phyloP scores from a whole-genome alignment of 1,140 invertebrate species.

The Drosophila melanica region DNA sequence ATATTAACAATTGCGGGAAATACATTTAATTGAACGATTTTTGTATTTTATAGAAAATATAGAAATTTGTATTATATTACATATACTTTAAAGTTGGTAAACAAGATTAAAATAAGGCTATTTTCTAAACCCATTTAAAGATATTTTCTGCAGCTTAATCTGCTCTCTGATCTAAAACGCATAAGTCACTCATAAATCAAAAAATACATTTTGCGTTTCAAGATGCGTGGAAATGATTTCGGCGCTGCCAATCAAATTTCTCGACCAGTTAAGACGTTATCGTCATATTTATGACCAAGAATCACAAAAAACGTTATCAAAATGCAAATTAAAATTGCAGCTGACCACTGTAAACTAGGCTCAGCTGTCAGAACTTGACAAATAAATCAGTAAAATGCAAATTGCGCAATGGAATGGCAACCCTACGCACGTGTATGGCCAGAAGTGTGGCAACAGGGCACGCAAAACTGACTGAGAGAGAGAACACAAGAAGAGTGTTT shows the following conservation, averaged over 20 bases:
- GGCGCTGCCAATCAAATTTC: conserved; percentile 19
- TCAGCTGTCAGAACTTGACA: conserved; percentile 41
- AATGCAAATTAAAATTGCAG: conserved; percentile 48
- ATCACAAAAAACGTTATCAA: conserved; percentile 26
- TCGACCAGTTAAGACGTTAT: not conserved
- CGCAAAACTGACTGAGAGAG: not conserved
- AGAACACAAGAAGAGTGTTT: not conserved
- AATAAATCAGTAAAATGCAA: conserved; percentile 68
- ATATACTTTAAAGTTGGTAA: too few relatives aligned
- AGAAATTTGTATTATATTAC: too few relatives aligned
- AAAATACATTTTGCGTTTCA: not conserved
- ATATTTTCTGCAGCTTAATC: not conserved
- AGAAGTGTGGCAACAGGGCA: conserved; percentile 1
- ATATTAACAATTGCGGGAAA: too few relatives aligned
- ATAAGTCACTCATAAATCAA: not conserved
- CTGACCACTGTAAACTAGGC: conserved; percentile 22
- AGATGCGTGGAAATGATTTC: not conserved
- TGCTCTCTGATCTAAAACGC: not conserved
- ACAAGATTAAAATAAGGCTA: too few relatives aligned
- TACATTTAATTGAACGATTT: too few relatives aligned
- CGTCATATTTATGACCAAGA: not conserved
- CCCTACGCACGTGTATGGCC: conserved; percentile 36
- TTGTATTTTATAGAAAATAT: too few relatives aligned
- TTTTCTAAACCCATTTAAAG: too few relatives aligned
- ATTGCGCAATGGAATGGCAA: conserved; percentile 32